Evolutionary conservation across 2,113 vertebrate species (phyloP), one percentile per base, ranked within the genome.

Genomic region (Monopterus albus): DNA sequence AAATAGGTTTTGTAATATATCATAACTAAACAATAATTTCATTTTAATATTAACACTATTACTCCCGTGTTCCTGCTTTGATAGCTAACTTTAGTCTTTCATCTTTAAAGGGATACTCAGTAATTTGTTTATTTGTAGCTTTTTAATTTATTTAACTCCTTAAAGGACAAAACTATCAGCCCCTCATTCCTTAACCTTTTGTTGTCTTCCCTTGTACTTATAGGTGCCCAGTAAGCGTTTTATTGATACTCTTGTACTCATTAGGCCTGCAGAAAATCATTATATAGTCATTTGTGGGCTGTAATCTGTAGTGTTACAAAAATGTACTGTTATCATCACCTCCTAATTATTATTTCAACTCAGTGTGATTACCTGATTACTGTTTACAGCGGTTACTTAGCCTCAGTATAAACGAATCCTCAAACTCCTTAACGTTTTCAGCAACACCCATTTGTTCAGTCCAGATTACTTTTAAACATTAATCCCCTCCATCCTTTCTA

Each of bases 381-480:
- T 8, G 18, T 26, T 57, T 42, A 17, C 14, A 55, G 58, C 45
- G 50, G 36, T 51, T 35, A 46, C 61, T 31, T 56, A 31, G 39
- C 58, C 49, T 74, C 56, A 36, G 56, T 79, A 47, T 42, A 45
- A 72, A 53, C 65, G 55, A 49, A 8, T 57, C 26, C 43, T 65
- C 25, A 50, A 45, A 42, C 61, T 40, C 45, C 51, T 56, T 36
- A 45, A 17, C 18, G 10, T 42, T 59, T 75, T 74, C 35, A 64
- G 59, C 67, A 70, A 42, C 31, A 11, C 56, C 75, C 77, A 78
- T 85, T 82, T 83, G 75, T 38, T 79, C 60, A 5, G 39, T 53
- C 66, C 43, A 85, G 38, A 79, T 82, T 69, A 79, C 43, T 64
- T 61, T 82, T 79, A 64, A 83, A 82, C 78, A 78, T 81, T 72